Conservation (phyloP, 1,140 invertebrate species). For the Sitophilus oryzae region DNA sequence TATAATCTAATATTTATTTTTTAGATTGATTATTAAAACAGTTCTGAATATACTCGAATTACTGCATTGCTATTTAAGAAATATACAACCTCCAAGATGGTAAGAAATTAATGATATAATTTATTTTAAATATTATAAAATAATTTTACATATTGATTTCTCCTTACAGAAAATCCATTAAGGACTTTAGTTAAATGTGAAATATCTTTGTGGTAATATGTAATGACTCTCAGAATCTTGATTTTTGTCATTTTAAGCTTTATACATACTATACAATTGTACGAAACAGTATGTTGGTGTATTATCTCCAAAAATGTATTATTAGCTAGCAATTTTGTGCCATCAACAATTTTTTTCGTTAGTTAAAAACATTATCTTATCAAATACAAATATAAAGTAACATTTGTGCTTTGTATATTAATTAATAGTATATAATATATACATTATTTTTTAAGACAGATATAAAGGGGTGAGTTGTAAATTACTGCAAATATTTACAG, state of each 20-base stretch:
- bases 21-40: too few species aligned
- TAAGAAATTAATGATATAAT: not conserved
- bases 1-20: too few species aligned
- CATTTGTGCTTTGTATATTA: too few species aligned
- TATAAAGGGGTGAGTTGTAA: too few species aligned
- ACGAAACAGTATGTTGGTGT: slow-evolving; percentile 22
- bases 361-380: not conserved
- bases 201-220: slow-evolving; percentile 33
- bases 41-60: too few species aligned
- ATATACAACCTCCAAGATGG: too few species aligned
- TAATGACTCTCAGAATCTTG: slow-evolving; percentile 31
- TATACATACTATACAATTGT: slow-evolving; percentile 23
- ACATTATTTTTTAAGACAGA: too few species aligned
- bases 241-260: slow-evolving; percentile 23
- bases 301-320: slow-evolving; percentile 11
- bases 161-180: not conserved
- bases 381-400: not conserved
- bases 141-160: slow-evolving; percentile 5
- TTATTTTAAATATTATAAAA: not conserved
- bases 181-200: slow-evolving; percentile 27
- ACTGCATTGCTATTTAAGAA: too few species aligned
- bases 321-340: slow-evolving; percentile 7
- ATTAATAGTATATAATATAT: too few species aligned
- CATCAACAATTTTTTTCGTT: not conserved
- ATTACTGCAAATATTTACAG: too few species aligned